These are phyloP conservation scores for Zaprionus nigranus DNA, from an alignment of 1,140 invertebrate species.

Conservation along the genomic window DNA sequence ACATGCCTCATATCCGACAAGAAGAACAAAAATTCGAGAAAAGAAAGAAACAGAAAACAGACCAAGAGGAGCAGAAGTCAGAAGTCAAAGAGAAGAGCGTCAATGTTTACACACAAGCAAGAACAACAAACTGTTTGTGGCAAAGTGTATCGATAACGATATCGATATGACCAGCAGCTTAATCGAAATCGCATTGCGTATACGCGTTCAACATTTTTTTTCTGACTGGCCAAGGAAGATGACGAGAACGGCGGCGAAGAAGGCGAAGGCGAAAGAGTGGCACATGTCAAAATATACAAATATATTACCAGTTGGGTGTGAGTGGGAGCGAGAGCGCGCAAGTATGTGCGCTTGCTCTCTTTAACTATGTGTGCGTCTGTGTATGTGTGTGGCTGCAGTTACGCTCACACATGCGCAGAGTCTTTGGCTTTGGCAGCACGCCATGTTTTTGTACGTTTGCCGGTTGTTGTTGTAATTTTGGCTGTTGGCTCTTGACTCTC, in stretches of 20 bases:
- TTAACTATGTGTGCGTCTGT: not conserved
- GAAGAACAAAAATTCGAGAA: slow-evolving; percentile 16
- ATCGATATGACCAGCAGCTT: slow-evolving; percentile 19
- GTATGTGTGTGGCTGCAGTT: slow-evolving; percentile 18
- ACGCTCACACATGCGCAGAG: slow-evolving; percentile 47
- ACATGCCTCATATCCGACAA: slow-evolving; percentile 25
- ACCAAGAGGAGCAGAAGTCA: not conserved
- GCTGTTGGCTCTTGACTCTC: slow-evolving; percentile 2
- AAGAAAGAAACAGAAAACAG: slow-evolving; percentile 13
- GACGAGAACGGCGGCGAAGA: not conserved
- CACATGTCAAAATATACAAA: slow-evolving; percentile 30
- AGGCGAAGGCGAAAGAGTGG: slow-evolving; percentile 12
- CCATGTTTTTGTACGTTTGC: slow-evolving; percentile 49
- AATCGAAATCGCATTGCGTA: slow-evolving; percentile 44
- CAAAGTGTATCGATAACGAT: slow-evolving; percentile 10
- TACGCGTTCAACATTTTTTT: slow-evolving; percentile 38
- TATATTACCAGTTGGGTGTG: not conserved
- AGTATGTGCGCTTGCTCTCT: slow-evolving; percentile 15
- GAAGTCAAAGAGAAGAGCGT: not conserved
- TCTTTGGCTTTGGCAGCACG: slow-evolving; percentile 31
- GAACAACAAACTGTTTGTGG: slow-evolving; percentile 6
- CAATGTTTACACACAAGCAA: slow-evolving; percentile 11
- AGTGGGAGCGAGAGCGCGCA: not conserved
- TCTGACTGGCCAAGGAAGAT: slow-evolving; percentile 22
- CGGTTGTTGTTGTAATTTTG: slow-evolving; percentile 49